Base-by-base conservation (phyloP, 1,140 invertebrate species). In the Tetranychus urticae region DNA sequence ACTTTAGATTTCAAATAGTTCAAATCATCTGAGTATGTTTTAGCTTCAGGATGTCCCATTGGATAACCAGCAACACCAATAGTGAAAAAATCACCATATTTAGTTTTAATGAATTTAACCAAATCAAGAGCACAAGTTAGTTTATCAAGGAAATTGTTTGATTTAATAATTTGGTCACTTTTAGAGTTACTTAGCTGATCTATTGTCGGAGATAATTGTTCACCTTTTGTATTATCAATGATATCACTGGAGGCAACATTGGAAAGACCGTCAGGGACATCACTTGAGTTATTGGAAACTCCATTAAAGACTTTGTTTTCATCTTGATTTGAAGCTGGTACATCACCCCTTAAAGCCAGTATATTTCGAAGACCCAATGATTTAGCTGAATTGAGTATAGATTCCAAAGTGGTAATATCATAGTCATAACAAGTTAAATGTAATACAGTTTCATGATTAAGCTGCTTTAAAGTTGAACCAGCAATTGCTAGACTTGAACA, bases 1-100 rank as follows among this genome's bases (percentile, higher is more conserved):
- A 84, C 80, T 73, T 86, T 86, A 63, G 77, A 73, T 69, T 84
- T 84, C 1, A 86, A 69, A 67, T 81, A 73, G 50, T 70, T 55
- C 10, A 86, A 67, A 69, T 85, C 82, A 13, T 78, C 72, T 59
- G 79, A 72, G 67, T 82, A 80, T 5, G 76, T 77, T 3, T 61
- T 55, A 34, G 80, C 78, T 62, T 81, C 75, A 1, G 82, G 82
- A 71, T 86, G 84, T 46, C 77, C 80, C 58, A 77, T 73, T 2
- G 84, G 83, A 72, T 85, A 85, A 48, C 81, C 74, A 47, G 81
- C 81, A 5, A 84, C 82, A 63, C 78, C 80, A 59, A 86, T 80
- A 13, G 76, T 76, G 70, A 86, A 85, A 66, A 77, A 75, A 66
- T 81, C 70, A 1, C 76, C 79, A 74, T 78, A 82, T 59, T 76